Percentiles rank a stretch among this genome's conserved stretches.
Conservation (phyloP, 2,113 vertebrate genomes). For the Mormoops blainvillei region DNA sequence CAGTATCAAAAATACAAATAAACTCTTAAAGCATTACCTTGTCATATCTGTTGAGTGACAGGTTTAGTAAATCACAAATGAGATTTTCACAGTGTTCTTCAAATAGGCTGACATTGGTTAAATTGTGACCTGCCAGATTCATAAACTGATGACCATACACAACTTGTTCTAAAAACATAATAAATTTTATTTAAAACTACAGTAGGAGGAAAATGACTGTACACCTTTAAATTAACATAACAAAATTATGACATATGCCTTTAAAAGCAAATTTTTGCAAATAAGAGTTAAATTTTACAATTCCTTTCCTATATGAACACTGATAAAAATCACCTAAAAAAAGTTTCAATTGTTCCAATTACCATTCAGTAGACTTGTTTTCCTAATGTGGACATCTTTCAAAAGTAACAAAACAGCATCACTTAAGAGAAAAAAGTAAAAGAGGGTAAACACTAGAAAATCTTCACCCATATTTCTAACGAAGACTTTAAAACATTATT, state of each 20-base stretch:
- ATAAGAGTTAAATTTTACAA: conserved; percentile 46
- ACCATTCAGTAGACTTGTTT: background rate
- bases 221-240: background rate
- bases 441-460: background rate
- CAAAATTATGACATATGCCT: background rate
- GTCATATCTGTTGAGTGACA: conserved; percentile 89
- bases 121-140: conserved; percentile 90
- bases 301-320: background rate
- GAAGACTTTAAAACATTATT: background rate
- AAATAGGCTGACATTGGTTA: conserved; percentile 92
- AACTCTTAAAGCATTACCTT: conserved; percentile 85
- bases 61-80: conserved; percentile 87
- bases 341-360: background rate
- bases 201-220: background rate
- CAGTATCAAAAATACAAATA: conserved; percentile 34
- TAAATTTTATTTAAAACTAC: conserved; percentile 47
- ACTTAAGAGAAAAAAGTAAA: background rate
- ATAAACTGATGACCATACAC: conserved; percentile 92
- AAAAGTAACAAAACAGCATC: background rate
- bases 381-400: background rate
- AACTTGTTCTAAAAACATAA: conserved; percentile 87
- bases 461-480: background rate
- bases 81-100: conserved; percentile 91
- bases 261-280: background rate
- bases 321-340: background rate